These are phyloP conservation scores for Autographa pulchrina DNA, from an alignment of 2,888 invertebrate species.

Conservation along the genomic window DNA sequence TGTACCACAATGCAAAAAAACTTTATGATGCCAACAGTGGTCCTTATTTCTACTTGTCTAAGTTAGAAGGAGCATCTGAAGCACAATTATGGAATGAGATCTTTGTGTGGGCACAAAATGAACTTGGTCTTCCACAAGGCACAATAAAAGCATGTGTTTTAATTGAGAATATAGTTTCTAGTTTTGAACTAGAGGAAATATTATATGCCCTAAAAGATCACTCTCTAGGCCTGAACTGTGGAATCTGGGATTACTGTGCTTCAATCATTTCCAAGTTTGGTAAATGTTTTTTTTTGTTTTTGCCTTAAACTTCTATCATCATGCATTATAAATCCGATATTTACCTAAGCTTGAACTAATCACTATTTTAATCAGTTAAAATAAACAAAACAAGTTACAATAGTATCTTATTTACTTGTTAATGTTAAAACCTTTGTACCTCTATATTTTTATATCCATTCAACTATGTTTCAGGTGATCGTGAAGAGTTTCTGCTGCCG, in stretches of 20 bases:
- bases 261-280: slow-evolving; percentile 91
- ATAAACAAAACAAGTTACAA: too few relatives aligned
- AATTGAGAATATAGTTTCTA: slow-evolving; percentile 92
- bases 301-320: not conserved
- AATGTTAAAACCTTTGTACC: too few relatives aligned
- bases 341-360: not conserved
- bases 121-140: slow-evolving; percentile 88
- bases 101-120: slow-evolving; percentile 90
- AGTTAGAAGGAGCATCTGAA: slow-evolving; percentile 91
- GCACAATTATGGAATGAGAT: slow-evolving; percentile 92
- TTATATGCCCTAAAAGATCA: slow-evolving; percentile 91
- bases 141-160: slow-evolving; percentile 92
- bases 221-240: slow-evolving; percentile 92
- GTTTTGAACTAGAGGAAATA: slow-evolving; percentile 92
- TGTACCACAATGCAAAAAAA: slow-evolving; percentile 90
- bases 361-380: too few relatives aligned
- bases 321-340: not conserved
- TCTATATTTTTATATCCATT: not conserved
- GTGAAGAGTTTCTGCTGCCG: slow-evolving; percentile 90
- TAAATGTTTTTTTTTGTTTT: slow-evolving; percentile 60
- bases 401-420: too few relatives aligned
- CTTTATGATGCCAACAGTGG: slow-evolving; percentile 89
- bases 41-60: slow-evolving; percentile 93
- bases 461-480: slow-evolving; percentile 79
- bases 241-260: slow-evolving; percentile 93